Evolutionary conservation across 30 jellyfish, hydroid and myxozoan species (phyloP).

Genomic region (Aurelia sp.): DNA sequence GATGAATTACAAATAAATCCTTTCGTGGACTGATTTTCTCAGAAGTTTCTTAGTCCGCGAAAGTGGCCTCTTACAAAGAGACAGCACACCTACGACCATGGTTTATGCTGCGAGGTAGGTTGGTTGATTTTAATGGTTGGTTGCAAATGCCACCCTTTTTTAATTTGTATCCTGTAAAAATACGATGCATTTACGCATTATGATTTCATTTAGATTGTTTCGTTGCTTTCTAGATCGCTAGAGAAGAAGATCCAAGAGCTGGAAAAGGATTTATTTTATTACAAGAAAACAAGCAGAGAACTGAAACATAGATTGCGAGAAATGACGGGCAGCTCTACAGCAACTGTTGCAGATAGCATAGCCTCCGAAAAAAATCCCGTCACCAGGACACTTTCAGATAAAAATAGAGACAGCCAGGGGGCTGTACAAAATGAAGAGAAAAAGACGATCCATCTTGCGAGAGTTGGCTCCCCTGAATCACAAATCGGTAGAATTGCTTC

Average conservation of each 20-base stretch:
- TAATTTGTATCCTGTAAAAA: no score
- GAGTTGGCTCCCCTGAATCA: constrained; percentile 54
- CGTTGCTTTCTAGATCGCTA: constrained; percentile 36
- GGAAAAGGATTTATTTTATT: constrained; percentile 91
- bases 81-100: no score
- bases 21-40: no score
- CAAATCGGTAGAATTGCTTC: constrained; percentile 14
- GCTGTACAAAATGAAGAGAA: constrained; percentile 27
- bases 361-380: constrained; percentile 30
- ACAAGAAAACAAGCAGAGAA: constrained; percentile 83
- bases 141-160: no score
- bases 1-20: no score
- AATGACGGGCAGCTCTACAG: constrained; percentile 43
- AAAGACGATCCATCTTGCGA: background rate
- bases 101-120: no score
- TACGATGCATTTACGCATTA: no score
- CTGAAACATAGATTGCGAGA: constrained; percentile 77
- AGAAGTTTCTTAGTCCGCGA: no score
- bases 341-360: constrained; percentile 40
- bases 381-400: constrained; percentile 43
- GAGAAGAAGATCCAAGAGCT: constrained; percentile 76
- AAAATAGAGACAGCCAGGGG: constrained; percentile 17
- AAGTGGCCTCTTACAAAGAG: no score
- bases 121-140: no score
- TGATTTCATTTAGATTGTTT: no score